phyloP scores from a whole-genome alignment of 2,888 invertebrate genomes.

The Antheraea assamensis region DNA sequence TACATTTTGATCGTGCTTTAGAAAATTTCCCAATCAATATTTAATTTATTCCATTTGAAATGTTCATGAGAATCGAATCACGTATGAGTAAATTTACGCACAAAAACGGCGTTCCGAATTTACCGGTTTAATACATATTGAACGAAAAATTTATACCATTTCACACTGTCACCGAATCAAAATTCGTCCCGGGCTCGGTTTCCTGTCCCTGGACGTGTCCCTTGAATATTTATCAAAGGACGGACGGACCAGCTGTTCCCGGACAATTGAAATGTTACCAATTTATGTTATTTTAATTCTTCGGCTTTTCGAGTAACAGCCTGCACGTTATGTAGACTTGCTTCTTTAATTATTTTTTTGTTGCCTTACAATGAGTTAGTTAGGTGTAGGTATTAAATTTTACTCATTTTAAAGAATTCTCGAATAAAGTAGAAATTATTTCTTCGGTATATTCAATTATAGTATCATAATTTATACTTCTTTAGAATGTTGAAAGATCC shows the following conservation, averaged over 20 bases:
- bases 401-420: too few species aligned
- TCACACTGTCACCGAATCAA: constrained; percentile 36
- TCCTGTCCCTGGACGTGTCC: constrained; percentile 37
- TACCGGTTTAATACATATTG: constrained; percentile 14
- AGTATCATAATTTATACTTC: too few species aligned
- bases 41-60: not conserved
- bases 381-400: not conserved
- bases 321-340: not conserved
- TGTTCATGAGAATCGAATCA: not conserved
- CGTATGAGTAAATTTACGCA: not conserved
- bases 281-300: constrained; percentile 30
- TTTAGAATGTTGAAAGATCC: too few species aligned
- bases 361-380: not conserved
- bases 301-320: not conserved
- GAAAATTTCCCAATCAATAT: not conserved
- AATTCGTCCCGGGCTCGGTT: constrained; percentile 39
- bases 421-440: not conserved
- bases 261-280: constrained; percentile 45
- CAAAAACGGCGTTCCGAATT: constrained; percentile 4
- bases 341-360: not conserved
- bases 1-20: not conserved
- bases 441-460: not conserved
- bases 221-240: constrained; percentile 58
- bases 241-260: constrained; percentile 40
- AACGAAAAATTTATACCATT: constrained; percentile 13